phyloP scores from a whole-genome alignment of 2,113 vertebrate species.

The Sciurus niger region DNA sequence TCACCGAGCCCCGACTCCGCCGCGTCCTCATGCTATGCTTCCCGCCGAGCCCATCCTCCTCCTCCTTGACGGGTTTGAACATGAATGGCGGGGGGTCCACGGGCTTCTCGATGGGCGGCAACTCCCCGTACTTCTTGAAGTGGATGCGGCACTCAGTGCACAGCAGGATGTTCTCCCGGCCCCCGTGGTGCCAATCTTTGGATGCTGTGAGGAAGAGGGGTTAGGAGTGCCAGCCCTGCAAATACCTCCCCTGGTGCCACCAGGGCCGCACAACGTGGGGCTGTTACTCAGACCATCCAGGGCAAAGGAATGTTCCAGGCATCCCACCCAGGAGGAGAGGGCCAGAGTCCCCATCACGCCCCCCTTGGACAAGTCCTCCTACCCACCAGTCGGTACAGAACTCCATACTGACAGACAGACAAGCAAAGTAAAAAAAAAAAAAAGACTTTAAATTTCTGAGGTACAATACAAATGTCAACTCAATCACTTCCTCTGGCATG shows the following conservation, averaged over 20 bases:
- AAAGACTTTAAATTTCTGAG: not conserved
- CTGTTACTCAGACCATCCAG: not conserved
- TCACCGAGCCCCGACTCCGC: conserved; percentile 97
- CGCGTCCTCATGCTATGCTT: conserved; percentile 99
- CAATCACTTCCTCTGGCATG: not conserved
- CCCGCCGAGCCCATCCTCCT: conserved; percentile 98
- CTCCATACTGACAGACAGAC: not conserved
- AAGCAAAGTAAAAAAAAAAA: not conserved
- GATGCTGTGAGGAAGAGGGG: conserved; percentile 90
- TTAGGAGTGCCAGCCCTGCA: not conserved
- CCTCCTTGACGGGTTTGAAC: conserved; percentile 99
- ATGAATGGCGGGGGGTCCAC: conserved; percentile 99
- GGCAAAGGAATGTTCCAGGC: not conserved
- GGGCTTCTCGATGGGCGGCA: conserved; percentile 99
- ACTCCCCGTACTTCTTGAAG: conserved; percentile 99
- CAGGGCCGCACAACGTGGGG: not conserved
- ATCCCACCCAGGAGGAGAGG: not conserved
- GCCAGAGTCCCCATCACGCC: fast-evolving
- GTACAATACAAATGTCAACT: not conserved
- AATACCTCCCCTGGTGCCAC: not conserved
- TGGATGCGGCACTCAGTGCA: conserved; percentile 99
- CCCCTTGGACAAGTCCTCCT: not conserved
- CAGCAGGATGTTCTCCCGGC: conserved; percentile 97
- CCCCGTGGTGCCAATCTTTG: conserved; percentile 99
- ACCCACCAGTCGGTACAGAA: conserved; percentile 24